Base-by-base conservation (phyloP, 1,140 invertebrate species). In the Triops cancriformis region DNA sequence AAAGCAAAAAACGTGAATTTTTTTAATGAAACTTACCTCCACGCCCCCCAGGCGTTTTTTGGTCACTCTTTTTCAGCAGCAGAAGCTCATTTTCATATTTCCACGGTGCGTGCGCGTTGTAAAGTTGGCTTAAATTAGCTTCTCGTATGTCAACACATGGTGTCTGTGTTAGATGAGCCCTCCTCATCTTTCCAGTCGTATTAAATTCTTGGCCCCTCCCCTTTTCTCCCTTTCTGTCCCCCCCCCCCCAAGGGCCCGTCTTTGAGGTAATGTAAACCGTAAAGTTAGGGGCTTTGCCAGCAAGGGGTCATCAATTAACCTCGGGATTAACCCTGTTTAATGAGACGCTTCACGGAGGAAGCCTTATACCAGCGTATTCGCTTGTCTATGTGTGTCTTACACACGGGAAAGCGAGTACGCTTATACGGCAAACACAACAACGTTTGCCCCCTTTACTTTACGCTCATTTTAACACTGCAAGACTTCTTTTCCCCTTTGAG, bases 281-380 rank as follows among this genome's bases (percentile, higher is more conserved):
- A 2, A 37, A 37, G n/a, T n/a, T n/a, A n/a, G 31, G 31, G 31
- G 51, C 51, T 64, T 64, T 64, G 51, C 51, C 51, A 64, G 51
- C 51, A 64, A 64, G 51, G 51, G 51, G 51, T 64, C 51, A 64
- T 64, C 51, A 64, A 64, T 64, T 64, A 64, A 64, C 51, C 51
- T 18, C 18, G 51, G 51, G 14, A 64, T 64, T 64, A 64, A 64
- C 51, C 51, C 51, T 23, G 3, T 10, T 64, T 64, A 64, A 64
- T 64, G 51, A 64, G 51, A 64, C 51, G 14, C 51, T 64, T 64
- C 51, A 18, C 31, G 31, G 31, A 2, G 23, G 51, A 64, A 64
- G 23, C 51, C 51, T 64, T 64, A 64, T 23, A 64, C 5, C 6
- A 23, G 14, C 6, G 12, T 10, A 18, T n/a, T n/a, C n/a, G n/a